Conservation (phyloP, 2,797 vertebrate species). For the Aratinga solstitialis region DNA sequence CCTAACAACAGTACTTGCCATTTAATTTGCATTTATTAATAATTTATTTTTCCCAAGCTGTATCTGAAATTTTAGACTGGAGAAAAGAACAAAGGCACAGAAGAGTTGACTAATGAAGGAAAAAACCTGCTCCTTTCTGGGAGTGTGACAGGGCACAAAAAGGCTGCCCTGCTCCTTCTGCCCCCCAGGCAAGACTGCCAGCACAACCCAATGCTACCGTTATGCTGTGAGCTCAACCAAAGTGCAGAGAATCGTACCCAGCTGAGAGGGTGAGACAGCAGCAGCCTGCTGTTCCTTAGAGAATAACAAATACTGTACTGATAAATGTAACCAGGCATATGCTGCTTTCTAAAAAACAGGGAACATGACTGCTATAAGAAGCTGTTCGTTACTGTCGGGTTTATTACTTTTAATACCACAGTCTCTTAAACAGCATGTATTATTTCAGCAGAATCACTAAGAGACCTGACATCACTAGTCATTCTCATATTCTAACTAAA, state of each 20-base stretch:
- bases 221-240: background rate
- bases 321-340: background rate
- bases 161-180: background rate
- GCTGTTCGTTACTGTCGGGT: background rate
- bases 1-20: background rate
- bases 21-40: conserved; percentile 58
- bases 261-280: background rate
- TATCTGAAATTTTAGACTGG: background rate
- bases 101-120: background rate
- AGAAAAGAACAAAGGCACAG: background rate
- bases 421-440: background rate
- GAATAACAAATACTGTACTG: background rate
- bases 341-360: background rate
- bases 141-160: background rate
- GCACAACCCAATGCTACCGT: background rate
- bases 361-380: background rate
- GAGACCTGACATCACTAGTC: background rate
- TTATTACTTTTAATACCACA: conserved; percentile 7
- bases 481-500: background rate
- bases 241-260: background rate
- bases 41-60: conserved; percentile 17
- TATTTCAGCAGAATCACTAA: background rate
- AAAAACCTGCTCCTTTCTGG: background rate
- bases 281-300: background rate
- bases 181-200: background rate